Conservation (phyloP, 2,888 invertebrate species). For the Fragum sueziense region DNA sequence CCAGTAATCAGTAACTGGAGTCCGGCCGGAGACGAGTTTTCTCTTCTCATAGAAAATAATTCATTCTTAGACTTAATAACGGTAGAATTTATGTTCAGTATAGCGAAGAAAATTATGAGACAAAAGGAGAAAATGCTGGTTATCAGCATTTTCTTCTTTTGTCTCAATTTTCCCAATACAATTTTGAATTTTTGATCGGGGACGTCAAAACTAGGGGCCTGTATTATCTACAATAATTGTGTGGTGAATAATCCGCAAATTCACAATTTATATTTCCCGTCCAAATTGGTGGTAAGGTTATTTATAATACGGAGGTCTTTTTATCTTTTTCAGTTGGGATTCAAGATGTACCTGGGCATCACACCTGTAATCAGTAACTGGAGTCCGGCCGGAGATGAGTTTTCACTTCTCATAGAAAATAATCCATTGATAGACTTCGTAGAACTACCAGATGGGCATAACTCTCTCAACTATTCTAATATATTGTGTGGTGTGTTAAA, state of each 20-base stretch:
- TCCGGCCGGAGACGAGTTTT: constrained; percentile 97
- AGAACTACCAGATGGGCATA: constrained; percentile 92
- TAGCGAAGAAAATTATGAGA: neutral
- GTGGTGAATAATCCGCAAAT: too few species aligned
- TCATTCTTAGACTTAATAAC: constrained; percentile 98
- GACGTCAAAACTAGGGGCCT: too few species aligned
- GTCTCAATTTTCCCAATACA: neutral
- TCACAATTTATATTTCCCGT: too few species aligned
- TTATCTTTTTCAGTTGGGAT: constrained; percentile 85
- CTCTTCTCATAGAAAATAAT: constrained; percentile 96
- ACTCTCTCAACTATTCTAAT: constrained; percentile 94
- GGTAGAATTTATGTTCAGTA: too few species aligned
- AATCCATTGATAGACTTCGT: constrained; percentile 99
- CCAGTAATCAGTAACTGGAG: constrained; percentile 98
- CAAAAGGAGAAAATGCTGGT: neutral
- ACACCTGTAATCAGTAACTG: constrained; percentile 96
- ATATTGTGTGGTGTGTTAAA: constrained; percentile 93
- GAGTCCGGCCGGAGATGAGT: constrained; percentile 97
- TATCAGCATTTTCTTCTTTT: neutral
- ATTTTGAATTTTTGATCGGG: too few species aligned
- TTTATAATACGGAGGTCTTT: too few species aligned
- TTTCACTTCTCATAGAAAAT: constrained; percentile 96
- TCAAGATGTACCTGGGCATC: constrained; percentile 93
- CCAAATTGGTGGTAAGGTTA: too few species aligned
- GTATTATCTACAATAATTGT: too few species aligned